Evolutionary conservation across 1,140 invertebrate genomes (phyloP).

Genomic region (Phymastichus coffea): DNA sequence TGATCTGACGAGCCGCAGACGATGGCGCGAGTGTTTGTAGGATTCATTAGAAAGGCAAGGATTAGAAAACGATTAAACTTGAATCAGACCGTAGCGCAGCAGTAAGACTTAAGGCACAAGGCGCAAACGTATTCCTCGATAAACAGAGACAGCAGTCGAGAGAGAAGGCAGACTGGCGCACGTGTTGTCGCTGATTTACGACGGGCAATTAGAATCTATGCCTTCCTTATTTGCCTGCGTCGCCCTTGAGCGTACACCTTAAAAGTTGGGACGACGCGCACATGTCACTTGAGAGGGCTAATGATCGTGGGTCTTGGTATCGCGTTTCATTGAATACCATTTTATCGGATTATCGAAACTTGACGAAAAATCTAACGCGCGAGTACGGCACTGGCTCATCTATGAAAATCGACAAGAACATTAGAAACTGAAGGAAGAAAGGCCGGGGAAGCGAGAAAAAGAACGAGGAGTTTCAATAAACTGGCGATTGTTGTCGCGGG

Average conservation of each 20-base stretch:
- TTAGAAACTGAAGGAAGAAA: constrained; percentile 6
- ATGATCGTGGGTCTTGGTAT: too few species aligned
- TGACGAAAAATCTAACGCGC: too few species aligned
- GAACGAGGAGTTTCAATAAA: constrained; percentile 44
- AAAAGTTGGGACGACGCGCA: neutral
- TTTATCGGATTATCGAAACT: too few species aligned
- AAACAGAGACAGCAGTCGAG: constrained; percentile 53
- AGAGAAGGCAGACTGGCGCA: too few species aligned
- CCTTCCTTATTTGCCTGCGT: constrained; percentile 52
- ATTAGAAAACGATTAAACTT: constrained; percentile 44
- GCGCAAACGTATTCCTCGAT: constrained; percentile 40
- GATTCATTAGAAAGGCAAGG: constrained; percentile 19
- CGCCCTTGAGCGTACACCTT: constrained; percentile 35
- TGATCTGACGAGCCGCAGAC: too few species aligned
- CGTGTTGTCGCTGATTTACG: constrained; percentile 57
- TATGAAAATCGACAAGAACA: constrained; percentile 10
- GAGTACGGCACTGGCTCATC: too few species aligned
- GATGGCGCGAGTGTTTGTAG: constrained; percentile 4
- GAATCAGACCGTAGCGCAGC: constrained; percentile 45
- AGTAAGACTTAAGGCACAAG: constrained; percentile 45
- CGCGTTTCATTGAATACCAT: too few species aligned
- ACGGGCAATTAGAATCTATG: constrained; percentile 54
- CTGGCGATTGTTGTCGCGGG: constrained; percentile 51
- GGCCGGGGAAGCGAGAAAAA: too few species aligned
- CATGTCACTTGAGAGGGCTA: too few species aligned